Conservation (phyloP, 1,140 invertebrate genomes). For the Pollicipes pollicipes region DNA sequence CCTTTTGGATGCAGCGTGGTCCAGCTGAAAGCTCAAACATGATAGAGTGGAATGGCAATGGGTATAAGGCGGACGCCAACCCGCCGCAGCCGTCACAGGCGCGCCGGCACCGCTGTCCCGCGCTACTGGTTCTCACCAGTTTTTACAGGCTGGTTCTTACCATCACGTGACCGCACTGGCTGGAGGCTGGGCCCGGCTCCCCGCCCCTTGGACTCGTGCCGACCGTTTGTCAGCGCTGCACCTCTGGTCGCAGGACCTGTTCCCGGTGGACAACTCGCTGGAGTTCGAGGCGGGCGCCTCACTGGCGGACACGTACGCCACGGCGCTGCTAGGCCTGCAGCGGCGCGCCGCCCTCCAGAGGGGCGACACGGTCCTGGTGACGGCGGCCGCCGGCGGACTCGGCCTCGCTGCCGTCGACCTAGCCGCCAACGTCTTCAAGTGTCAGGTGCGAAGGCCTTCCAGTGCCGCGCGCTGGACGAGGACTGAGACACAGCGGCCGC, state of each 20-base stretch:
- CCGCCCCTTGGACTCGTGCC: too few species aligned
- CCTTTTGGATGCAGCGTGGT: too few species aligned
- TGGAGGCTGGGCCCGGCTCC: too few species aligned
- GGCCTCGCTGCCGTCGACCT: slow-evolving; percentile 42
- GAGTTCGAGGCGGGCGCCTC: slow-evolving; percentile 31
- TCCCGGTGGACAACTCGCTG: slow-evolving; percentile 32
- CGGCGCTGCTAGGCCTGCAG: slow-evolving; percentile 36
- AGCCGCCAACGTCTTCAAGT: slow-evolving; percentile 38
- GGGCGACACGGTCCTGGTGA: slow-evolving; percentile 36
- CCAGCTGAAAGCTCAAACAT: not conserved
- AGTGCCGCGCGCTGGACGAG: too few species aligned
- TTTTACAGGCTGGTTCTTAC: not conserved
- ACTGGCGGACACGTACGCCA: slow-evolving; percentile 37
- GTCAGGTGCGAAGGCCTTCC: too few species aligned
- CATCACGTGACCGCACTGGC: not conserved
- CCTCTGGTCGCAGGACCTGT: slow-evolving; percentile 32
- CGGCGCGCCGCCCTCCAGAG: slow-evolving; percentile 33
- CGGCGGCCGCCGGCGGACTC: slow-evolving; percentile 38
- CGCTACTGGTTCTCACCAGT: too few species aligned
- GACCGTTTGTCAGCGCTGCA: too few species aligned
- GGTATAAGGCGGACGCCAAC: too few species aligned
- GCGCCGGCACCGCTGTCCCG: too few species aligned
- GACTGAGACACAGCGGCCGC: too few species aligned
- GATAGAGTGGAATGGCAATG: not conserved
- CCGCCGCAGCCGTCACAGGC: too few species aligned